Evolutionary conservation across 1,140 invertebrate genomes (phyloP).

Genomic region (Brevipalpus yothersi): DNA sequence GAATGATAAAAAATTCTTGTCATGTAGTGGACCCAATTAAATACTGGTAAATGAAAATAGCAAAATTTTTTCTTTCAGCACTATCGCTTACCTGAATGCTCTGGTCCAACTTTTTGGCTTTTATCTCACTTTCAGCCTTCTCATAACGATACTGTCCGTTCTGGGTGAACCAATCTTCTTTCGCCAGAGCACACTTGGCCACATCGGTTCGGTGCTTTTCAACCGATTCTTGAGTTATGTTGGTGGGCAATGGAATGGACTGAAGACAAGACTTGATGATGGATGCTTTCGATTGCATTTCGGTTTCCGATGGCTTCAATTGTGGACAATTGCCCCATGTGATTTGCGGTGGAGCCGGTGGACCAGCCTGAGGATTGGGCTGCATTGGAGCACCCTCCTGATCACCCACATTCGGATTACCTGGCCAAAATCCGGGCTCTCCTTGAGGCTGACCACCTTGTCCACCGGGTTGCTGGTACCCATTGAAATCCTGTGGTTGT

Average conservation of each 20-base stretch:
- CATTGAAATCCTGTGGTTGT: too few relatives aligned
- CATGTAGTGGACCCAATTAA: too few relatives aligned
- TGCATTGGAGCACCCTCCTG: too few relatives aligned
- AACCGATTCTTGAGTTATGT: slow-evolving; percentile 4
- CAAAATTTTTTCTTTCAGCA: too few relatives aligned
- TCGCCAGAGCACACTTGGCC: slow-evolving; percentile 3
- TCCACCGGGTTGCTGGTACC: too few relatives aligned
- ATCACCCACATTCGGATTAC: too few relatives aligned
- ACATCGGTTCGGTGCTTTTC: slow-evolving; percentile 2
- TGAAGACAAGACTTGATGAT: slow-evolving; percentile 3
- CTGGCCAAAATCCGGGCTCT: too few relatives aligned
- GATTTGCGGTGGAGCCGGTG: neutral
- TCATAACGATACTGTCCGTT: slow-evolving; percentile 14
- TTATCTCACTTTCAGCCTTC: slow-evolving; percentile 13
- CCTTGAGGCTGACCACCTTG: too few relatives aligned
- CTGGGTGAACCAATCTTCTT: slow-evolving; percentile 11
- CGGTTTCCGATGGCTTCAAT: slow-evolving; percentile 6
- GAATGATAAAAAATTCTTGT: too few relatives aligned
- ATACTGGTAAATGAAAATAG: too few relatives aligned
- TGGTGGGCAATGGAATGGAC: neutral
- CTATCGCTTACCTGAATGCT: slow-evolving; percentile 3
- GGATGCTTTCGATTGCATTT: slow-evolving; percentile 3
- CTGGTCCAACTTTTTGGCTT: slow-evolving; percentile 11
- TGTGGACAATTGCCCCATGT: slow-evolving; percentile 8
- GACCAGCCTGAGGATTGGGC: neutral